Conservation (phyloP, 2,113 vertebrate genomes). For the Recurvirostra avosetta region DNA sequence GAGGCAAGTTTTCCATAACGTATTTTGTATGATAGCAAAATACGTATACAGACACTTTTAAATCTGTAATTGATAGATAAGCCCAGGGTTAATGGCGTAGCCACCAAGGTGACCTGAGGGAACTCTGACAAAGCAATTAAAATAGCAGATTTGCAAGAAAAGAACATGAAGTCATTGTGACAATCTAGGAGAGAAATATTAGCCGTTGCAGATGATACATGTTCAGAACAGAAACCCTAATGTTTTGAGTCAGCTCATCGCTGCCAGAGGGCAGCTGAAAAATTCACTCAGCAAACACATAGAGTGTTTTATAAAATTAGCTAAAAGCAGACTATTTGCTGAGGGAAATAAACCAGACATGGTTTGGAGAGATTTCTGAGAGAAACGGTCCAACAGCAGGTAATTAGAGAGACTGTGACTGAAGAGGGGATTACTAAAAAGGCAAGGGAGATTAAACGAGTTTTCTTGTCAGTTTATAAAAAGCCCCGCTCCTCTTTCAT, state of each 20-base stretch:
- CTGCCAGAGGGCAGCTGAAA: slow-evolving; percentile 31
- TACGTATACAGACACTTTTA: not conserved
- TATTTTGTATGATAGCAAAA: not conserved
- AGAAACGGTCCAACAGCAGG: slow-evolving; percentile 31
- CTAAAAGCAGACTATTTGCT: slow-evolving; percentile 1
- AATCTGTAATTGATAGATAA: slow-evolving; percentile 42
- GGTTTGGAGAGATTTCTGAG: slow-evolving; percentile 29
- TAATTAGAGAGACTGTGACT: slow-evolving; percentile 34
- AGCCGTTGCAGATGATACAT: slow-evolving; percentile 6
- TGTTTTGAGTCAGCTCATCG: slow-evolving; percentile 51
- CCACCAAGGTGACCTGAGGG: slow-evolving; percentile 20
- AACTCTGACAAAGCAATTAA: slow-evolving; percentile 45
- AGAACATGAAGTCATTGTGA: slow-evolving; percentile 6
- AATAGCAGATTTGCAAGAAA: not conserved
- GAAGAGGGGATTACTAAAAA: slow-evolving; percentile 39
- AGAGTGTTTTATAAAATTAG: slow-evolving; percentile 45
- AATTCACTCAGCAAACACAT: slow-evolving; percentile 47
- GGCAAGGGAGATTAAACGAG: slow-evolving; percentile 15
- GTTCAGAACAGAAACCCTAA: slow-evolving; percentile 44
- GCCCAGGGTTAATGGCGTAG: slow-evolving; percentile 31
- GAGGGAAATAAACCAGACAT: slow-evolving; percentile 7
- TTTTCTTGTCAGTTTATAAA: slow-evolving; percentile 9
- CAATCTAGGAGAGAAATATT: not conserved
- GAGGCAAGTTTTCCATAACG: slow-evolving; percentile 1
- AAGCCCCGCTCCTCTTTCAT: not conserved